Evolutionary conservation across 2,888 invertebrate genomes (phyloP), one percentile per base, ranked within the genome.

Genomic region (Sturmia bella): DNA sequence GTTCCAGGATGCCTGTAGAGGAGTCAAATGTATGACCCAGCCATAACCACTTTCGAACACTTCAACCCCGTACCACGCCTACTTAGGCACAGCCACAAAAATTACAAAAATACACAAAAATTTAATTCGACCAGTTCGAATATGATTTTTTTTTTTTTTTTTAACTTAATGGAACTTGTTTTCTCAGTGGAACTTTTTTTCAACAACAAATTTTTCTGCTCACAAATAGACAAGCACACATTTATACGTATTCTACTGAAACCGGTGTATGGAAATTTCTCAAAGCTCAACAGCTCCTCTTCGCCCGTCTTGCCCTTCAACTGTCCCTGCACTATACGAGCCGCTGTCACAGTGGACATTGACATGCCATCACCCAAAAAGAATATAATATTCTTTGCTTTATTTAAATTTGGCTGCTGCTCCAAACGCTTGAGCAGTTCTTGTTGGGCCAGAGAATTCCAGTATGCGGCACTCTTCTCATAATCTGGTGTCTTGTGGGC

Each of bases 361-460:
- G 95, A 94, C 94, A 95, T 94, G 41, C 95, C 95, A 88, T 95
- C 95, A 5, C 90, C 90, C 70, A 90, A 39, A 5, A 90, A 85
- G 17, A 90, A 78, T 9, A 90, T 87, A 0, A 90, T 59, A 72
- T 90, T 90, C 69, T 87, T 90, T 9, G 89, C 90, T 24, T 63
- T 50, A 4, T 27, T 27, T 27, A 27, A 27, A 27, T 27, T 27
- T 27, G 27, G 27, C 6, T 27, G 48, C 69, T 87, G 3, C 3
- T 27, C 6, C 6, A 27, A 17, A 9, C 85, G 86, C 27, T 82
- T 56, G 4, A 52, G 41, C 12, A 88, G 24, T n/a, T 87, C 86
- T 1, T 32, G 52, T n/a, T 85, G 84, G 2, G 87, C 88, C 80
- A 85, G 84, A 3, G 82, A 39, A 5, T 77, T 50, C 89, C 89